These are phyloP conservation scores for Podarcis cretensis DNA, from an alignment of 2,113 vertebrate genomes.

Conservation along the genomic window DNA sequence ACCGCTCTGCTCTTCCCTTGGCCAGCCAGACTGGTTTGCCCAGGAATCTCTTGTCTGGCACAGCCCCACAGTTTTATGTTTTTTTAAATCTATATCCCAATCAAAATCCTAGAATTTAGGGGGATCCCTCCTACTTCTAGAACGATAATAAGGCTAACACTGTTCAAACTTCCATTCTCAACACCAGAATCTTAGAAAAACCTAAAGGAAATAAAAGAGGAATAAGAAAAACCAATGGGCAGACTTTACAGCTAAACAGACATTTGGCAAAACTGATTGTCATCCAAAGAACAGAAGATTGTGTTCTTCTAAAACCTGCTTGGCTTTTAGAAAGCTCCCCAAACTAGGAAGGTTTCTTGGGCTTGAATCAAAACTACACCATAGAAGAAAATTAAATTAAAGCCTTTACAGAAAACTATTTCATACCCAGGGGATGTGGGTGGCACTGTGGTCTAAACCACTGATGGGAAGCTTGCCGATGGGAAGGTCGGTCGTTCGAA, in stretches of 20 bases:
- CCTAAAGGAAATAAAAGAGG: neutral
- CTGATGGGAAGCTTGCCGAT: too few relatives aligned
- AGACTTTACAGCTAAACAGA: conserved; percentile 8
- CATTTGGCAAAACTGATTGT: neutral
- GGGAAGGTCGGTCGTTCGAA: too few relatives aligned
- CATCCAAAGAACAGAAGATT: neutral
- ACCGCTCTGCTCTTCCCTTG: too few relatives aligned
- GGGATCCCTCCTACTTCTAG: too few relatives aligned
- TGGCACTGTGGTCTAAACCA: too few relatives aligned
- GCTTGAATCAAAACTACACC: neutral
- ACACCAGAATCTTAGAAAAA: neutral
- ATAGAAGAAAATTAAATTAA: conserved; percentile 2
- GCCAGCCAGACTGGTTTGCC: neutral
- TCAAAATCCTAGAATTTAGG: too few relatives aligned
- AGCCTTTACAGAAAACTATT: neutral
- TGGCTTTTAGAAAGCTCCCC: neutral
- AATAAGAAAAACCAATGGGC: neutral
- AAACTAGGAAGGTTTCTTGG: neutral
- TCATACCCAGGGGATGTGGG: neutral
- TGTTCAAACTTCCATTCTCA: neutral
- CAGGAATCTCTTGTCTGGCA: too few relatives aligned
- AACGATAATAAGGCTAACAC: neutral
- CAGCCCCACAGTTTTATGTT: too few relatives aligned
- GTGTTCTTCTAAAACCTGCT: neutral
- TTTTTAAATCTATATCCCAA: too few relatives aligned